Percentiles rank a stretch among this genome's conserved stretches.
Evolutionary conservation across 2,797 vertebrate genomes (phyloP).

Genomic region (Hoplostethus atlanticus): DNA sequence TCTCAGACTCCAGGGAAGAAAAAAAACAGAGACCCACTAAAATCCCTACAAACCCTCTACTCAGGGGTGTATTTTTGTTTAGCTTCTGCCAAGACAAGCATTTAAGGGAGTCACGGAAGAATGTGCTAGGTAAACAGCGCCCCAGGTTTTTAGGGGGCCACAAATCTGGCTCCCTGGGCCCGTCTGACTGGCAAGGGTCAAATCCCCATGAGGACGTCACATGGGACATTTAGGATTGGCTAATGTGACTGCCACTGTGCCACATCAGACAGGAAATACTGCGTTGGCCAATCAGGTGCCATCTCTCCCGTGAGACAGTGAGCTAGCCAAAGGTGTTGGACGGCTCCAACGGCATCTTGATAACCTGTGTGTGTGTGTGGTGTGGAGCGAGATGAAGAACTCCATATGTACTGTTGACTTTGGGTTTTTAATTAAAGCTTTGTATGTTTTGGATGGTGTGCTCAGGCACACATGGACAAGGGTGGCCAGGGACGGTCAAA

Average conservation of each 20-base stretch:
- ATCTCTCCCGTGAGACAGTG: neutral
- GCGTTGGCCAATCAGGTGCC: neutral
- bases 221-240: slow-evolving; percentile 47
- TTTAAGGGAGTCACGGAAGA: slow-evolving; percentile 78
- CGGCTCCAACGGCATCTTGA: neutral
- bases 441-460: slow-evolving; percentile 53
- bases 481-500: slow-evolving; percentile 25
- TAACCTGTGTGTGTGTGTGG: slow-evolving; percentile 29
- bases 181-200: slow-evolving; percentile 35
- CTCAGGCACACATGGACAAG: slow-evolving; percentile 1
- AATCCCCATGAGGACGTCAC: slow-evolving; percentile 55
- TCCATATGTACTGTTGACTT: slow-evolving; percentile 31
- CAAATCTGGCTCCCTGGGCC: slow-evolving; percentile 64
- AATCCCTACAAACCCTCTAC: slow-evolving; percentile 52
- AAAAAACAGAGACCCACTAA: slow-evolving; percentile 44
- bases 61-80: slow-evolving; percentile 56
- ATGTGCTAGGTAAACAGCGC: slow-evolving; percentile 79
- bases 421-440: slow-evolving; percentile 48
- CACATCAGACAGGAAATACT: slow-evolving; percentile 4
- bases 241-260: slow-evolving; percentile 24
- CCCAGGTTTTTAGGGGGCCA: slow-evolving; percentile 67
- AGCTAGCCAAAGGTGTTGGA: slow-evolving; percentile 3
- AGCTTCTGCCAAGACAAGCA: slow-evolving; percentile 80
- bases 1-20: slow-evolving; percentile 33
- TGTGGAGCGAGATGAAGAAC: slow-evolving; percentile 6